Evolutionary conservation across 2,113 vertebrate species (phyloP).

Genomic region (Sapajus apella): DNA sequence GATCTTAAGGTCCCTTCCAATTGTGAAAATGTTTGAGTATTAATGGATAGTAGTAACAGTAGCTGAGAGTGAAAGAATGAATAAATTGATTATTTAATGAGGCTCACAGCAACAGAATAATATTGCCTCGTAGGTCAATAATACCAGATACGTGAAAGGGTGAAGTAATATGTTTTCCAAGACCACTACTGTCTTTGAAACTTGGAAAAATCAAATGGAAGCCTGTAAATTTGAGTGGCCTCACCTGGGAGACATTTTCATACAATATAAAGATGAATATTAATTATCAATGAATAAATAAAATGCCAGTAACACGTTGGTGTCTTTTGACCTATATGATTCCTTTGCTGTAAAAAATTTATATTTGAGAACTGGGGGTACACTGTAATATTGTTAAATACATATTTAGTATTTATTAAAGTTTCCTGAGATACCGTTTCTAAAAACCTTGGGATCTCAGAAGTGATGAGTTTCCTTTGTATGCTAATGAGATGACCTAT

Average conservation of each 20-base stretch:
- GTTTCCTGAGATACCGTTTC: not conserved
- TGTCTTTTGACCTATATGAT: not conserved
- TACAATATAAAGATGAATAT: not conserved
- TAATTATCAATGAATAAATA: not conserved
- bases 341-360: not conserved
- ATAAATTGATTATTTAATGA: not conserved
- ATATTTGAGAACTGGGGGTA: not conserved
- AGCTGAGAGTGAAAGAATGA: not conserved
- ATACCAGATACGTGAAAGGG: not conserved
- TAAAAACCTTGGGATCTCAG: not conserved
- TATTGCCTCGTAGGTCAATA: not conserved
- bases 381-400: not conserved
- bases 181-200: not conserved
- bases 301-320: not conserved
- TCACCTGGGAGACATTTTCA: not conserved
- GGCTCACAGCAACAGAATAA: not conserved
- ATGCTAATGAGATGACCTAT: not conserved
- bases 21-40: not conserved
- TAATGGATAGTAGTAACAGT: not conserved
- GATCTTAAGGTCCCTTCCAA: not conserved
- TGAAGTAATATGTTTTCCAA: not conserved
- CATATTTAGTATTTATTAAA: not conserved
- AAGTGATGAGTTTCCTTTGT: not conserved
- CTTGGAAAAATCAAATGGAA: not conserved
- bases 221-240: not conserved